Evolutionary conservation across 2,888 invertebrate species (phyloP), one percentile per base, ranked within the genome.

Genomic region (Xanthia togata): DNA sequence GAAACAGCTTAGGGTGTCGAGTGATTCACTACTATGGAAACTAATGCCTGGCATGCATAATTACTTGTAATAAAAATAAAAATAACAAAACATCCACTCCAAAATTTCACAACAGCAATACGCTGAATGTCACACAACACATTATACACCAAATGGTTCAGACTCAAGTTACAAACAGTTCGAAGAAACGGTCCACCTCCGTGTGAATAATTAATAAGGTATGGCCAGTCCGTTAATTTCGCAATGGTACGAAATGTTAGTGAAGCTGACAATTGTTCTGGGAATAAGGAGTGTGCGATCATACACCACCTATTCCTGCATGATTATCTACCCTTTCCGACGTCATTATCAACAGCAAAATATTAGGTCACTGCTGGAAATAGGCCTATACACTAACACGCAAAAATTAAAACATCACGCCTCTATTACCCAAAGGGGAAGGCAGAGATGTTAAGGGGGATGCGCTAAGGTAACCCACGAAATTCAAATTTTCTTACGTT

Each of bases 141-240:
- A 59, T 60, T 55, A 62, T 50, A 71, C 50, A 31, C 6, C 65
- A 50, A 84, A 70, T 50, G 17, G 26, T 31, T 12, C n/a, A 6
- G 62, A n/a, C 9, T 84, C 85, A 41, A 26, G 81, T 81, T 84
- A 72, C 84, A 59, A 26, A 75, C 20, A 12, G 11, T 85, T 83
- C 86, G 26, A 20, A 44, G 84, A 83, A 79, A 62, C 63, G 23
- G 31, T 23, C 17, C 17, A 31, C 41, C 55, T 57, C 65, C 31
- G 31, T 67, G 70, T 76, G 78, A 85, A 85, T 75, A 62, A 70
- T 57, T 70, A 68, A 20, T 53, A 20, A 57, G 57, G 35, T 60
- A 59, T 72, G 44, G 53, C 17, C 38, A 11, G 11, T 26, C 38
- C 26, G 50, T 47, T 59, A 26, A 53, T 81, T 76, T 55, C 31